Evolutionary conservation across 2,113 vertebrate genomes (phyloP).

Genomic region (Syngnathoides biaculeatus): DNA sequence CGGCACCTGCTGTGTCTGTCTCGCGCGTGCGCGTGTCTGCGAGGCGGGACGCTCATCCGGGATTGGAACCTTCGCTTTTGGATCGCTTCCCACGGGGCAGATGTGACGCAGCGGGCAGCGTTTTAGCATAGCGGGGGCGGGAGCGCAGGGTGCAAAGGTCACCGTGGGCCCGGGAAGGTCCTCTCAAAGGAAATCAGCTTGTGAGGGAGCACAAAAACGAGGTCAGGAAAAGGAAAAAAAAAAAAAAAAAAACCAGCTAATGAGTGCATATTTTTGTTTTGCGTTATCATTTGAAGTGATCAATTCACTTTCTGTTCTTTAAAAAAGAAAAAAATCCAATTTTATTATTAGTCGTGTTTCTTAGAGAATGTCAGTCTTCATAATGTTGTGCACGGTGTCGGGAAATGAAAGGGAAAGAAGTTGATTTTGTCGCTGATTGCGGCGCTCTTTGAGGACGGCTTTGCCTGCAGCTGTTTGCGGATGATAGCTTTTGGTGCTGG

Average conservation of each 20-base stretch:
- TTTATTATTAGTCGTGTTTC: conserved; percentile 6
- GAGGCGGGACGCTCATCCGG: conserved; percentile 45
- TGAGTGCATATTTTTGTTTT: conserved; percentile 3
- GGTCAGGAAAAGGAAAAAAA: background rate
- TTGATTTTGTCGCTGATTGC: conserved; percentile 4
- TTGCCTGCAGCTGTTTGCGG: conserved; percentile 7
- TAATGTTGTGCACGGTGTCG: background rate
- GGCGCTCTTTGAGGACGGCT: background rate
- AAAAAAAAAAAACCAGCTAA: background rate
- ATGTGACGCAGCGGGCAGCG: conserved; percentile 69
- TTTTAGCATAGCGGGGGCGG: conserved; percentile 61
- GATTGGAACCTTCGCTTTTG: conserved; percentile 57
- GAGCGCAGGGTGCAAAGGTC: conserved; percentile 67
- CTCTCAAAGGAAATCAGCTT: conserved; percentile 8
- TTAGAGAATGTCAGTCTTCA: conserved; percentile 10
- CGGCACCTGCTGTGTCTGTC: conserved; percentile 44
- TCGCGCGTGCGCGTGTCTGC: conserved; percentile 37
- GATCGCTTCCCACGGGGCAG: conserved; percentile 63
- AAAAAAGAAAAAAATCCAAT: background rate
- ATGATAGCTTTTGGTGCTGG: background rate
- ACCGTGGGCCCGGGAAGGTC: conserved; percentile 42
- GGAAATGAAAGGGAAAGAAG: conserved; percentile 5
- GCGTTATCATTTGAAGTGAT: background rate
- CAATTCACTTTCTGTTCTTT: conserved; percentile 4
- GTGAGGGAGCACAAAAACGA: background rate